Base-by-base conservation (phyloP, 2,888 invertebrate species). In the Nematopogon swammerdamellus region DNA sequence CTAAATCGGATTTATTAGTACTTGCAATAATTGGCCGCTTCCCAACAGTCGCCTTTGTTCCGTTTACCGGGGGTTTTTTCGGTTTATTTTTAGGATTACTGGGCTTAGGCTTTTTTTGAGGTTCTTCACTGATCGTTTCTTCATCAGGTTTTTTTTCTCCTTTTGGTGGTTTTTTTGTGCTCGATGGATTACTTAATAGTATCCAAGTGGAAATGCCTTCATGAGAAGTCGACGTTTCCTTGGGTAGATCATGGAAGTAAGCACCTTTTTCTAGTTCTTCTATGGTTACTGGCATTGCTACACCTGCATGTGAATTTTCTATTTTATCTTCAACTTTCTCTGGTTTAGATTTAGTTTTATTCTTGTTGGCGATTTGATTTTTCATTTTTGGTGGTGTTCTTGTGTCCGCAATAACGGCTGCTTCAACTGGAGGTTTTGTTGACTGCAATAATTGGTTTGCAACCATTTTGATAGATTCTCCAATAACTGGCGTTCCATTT, bases 181-280 rank as follows among this genome's bases (percentile, higher is more conserved):
- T 66, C 2, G 65, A 56, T 1, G 80, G 71, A 53, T 69, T 76
- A 54, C 87, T 89, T 17, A 91, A 64, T 17, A 89, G 72, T 52
- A 90, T 85, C 91, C 90, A 91, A 1, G 91, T 90, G 1, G 89
- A 90, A 53, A 90, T 79, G 1, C 88, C 88, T 61, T 84, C 85
- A 49, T 82, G 82, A 19, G 82, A 82, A 46, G 80, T 89, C 50
- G 79, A 85, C 50, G 74, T 71, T 59, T 80, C 65, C 47, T 57
- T 60, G 17, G 54, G 45, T 3, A 49, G 51, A 14, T 59, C 65
- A 46, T 57, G 59, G 19, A 82, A 62, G 60, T 79, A 81, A 48
- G 72, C 77, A 59, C 83, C 84, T 10, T 76, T 68, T 60, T 85
- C 84, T 1, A 84, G 59, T 53, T 86, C 86, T 56, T 86, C 86